Percentiles rank a stretch among this genome's conserved stretches.
Evolutionary conservation across 2,888 invertebrate species (phyloP).

Genomic region (Sesia bembeciformis): DNA sequence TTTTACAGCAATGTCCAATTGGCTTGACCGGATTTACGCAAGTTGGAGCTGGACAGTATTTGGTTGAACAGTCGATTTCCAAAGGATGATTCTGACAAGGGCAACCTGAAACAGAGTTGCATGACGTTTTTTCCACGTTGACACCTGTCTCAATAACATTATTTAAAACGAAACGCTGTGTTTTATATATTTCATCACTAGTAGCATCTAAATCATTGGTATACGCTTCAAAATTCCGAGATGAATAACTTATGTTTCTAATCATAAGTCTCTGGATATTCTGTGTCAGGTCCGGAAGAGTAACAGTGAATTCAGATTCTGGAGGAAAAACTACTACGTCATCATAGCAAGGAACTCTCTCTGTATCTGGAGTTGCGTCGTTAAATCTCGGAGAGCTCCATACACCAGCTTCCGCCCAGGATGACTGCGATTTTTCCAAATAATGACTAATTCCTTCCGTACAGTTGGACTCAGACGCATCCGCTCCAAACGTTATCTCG

Average conservation of each 20-base stretch:
- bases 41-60: constrained; percentile 39
- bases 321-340: constrained; percentile 53
- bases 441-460: constrained; percentile 37
- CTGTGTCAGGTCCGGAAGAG: constrained; percentile 35
- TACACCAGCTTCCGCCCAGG: constrained; percentile 53
- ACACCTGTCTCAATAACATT: constrained; percentile 20
- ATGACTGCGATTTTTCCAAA: constrained; percentile 31
- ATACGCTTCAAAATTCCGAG: not conserved
- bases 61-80: constrained; percentile 38
- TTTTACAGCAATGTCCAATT: constrained; percentile 51
- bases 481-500: constrained; percentile 36
- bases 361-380: constrained; percentile 63
- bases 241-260: not conserved
- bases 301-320: constrained; percentile 31
- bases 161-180: constrained; percentile 34
- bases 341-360: constrained; percentile 59
- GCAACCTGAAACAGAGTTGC: constrained; percentile 39
- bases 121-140: constrained; percentile 11
- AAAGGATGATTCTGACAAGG: constrained; percentile 37
- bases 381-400: constrained; percentile 58
- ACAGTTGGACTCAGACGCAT: constrained; percentile 29
- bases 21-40: constrained; percentile 51
- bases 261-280: constrained; percentile 3
- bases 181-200: constrained; percentile 9
- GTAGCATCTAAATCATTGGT: not conserved